These are phyloP conservation scores for Drosophila multiciliata DNA, from an alignment of 2,888 invertebrate genomes.

Conservation along the genomic window DNA sequence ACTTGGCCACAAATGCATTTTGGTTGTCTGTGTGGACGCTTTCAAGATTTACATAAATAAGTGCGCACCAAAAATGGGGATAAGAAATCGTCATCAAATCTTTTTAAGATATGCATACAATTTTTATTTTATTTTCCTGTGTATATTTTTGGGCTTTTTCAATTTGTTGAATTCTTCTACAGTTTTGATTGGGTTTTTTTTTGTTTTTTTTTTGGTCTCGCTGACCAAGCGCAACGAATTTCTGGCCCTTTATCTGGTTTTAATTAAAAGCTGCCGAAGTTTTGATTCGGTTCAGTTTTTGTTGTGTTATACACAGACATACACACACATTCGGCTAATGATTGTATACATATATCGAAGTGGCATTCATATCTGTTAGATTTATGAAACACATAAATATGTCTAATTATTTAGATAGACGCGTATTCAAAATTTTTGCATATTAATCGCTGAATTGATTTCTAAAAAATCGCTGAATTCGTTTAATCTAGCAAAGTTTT, in stretches of 20 bases:
- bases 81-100: conserved; percentile 57
- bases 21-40: conserved; percentile 53
- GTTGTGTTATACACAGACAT: conserved; percentile 9
- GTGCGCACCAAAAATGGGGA: conserved; percentile 63
- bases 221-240: conserved; percentile 70
- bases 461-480: not conserved
- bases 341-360: conserved; percentile 22
- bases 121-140: not conserved
- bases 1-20: conserved; percentile 66
- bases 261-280: conserved; percentile 73
- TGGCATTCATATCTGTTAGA: conserved; percentile 63
- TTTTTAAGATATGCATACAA: conserved; percentile 31
- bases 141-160: conserved; percentile 13
- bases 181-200: conserved; percentile 33
- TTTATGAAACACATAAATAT: conserved; percentile 77
- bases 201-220: conserved; percentile 13
- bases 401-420: conserved; percentile 75
- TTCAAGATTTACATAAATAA: conserved; percentile 75
- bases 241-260: conserved; percentile 61
- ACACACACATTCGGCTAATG: conserved; percentile 28
- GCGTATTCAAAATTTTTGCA: conserved; percentile 21
- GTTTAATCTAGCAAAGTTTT: not conserved
- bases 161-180: conserved; percentile 36
- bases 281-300: conserved; percentile 35
- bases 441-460: conserved; percentile 13